Evolutionary conservation across 2,797 vertebrate species (phyloP), one percentile per base, ranked within the genome.

Genomic region (Tiaroga cobitis): DNA sequence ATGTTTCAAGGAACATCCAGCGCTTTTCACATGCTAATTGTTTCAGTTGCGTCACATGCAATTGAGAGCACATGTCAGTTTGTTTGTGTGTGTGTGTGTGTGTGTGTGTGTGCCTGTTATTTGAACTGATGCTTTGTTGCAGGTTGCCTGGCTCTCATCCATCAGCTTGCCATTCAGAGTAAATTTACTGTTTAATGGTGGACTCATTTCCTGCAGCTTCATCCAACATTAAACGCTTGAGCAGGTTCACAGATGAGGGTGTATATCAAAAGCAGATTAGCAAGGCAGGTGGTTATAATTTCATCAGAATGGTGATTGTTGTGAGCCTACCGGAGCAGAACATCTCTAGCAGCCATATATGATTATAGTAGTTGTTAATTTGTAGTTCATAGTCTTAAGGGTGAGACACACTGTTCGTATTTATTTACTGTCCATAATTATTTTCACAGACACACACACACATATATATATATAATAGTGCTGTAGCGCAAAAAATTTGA

Each of bases 171-270:
- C 90, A 89, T 91, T 93, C 86, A 90, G 86, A 88, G 90, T 86
- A 90, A 87, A 93, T 93, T 89, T 94, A 91, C 91, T 92, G 93
- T 93, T 92, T 91, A 94, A 93, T 89, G 90, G 89, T 86, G 90
- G 89, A 92, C 87, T 92, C 90, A 82, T 93, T 95, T 95, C 93
- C 94, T 93, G 94, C 90, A 87, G 88, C 93, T 93, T 92, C 90
- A 90, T 92, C 89, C 89, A 89, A 90, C 90, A 91, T 89, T 92
- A 89, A 94, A 93, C 61, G 84, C 87, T 76, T 41, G 83, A 90
- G 89, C 90, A 86, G 87, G 90, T 90, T 90, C 86, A 89, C 85
- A 90, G 91, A 89, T 75, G 29, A 82, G 69, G 83, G 88, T 89
- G 85, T 83, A 75, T 76, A 87, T 91, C 89, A 88, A 72, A 80